Evolutionary conservation across 2,888 invertebrate species (phyloP), one percentile per base, ranked within the genome.

Genomic region (Oxyteleia sp.): DNA sequence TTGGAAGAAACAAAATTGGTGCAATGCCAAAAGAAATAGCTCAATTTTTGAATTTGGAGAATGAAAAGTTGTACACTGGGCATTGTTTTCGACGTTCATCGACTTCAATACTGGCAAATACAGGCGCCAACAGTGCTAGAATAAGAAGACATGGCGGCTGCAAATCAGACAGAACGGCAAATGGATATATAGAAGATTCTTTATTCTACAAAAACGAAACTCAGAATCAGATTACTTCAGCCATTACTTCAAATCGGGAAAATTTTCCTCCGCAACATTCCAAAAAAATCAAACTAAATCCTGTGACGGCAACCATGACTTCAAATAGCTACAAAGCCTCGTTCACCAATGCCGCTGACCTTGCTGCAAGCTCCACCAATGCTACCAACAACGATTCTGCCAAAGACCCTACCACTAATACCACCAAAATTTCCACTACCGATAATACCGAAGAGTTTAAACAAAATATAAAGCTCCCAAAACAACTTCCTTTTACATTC

Each of bases 61-160:
- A 49, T 38, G 38, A 4, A 0, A 8, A 49, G 0, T 5, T 41
- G 8, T 66, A 51, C 15, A 66, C 49, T 7, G 51, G 66, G 4
- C 66, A 66, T n/a, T 66, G 66, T 26, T 51, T 51, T 26, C n/a
- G 66, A 20, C 38, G 66, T 0, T 32, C 64, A 13, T 47, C 64
- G 5, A 49, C 47, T 0, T 64, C 64, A 4, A 29, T 49, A 20
- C n/a, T 64, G 0, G 47, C 64, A 1, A 63, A 49, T 16, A n/a
- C 35, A 0, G 35, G 64, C 4, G 64, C 49, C 10, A 49, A 20
- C 8, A 64, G 29, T 18, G 10, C 47, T 0, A 47, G 45, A 49
- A 49, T 64, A 0, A 18, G 49, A 1, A 49, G 32, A 2, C 64
- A 18, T n/a, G 64, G 32, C 10, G 49, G 49, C 8, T 64, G 64